Conservation (phyloP, 1,140 invertebrate species). For the Dermatophagoides farinae region DNA sequence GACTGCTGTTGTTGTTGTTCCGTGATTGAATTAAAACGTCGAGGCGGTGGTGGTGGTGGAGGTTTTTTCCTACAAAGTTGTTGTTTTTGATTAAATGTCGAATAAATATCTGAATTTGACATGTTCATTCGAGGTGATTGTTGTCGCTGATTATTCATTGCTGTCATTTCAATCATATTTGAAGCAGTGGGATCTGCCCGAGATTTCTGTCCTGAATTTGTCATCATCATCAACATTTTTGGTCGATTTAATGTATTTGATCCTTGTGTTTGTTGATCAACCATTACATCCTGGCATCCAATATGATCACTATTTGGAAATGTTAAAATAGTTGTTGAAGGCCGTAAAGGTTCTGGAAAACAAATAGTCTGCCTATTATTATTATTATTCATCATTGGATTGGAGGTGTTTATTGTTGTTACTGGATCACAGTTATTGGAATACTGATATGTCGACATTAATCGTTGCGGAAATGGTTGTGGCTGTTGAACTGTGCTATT, state of each 20-base stretch:
- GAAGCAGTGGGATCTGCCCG: constrained; percentile 1
- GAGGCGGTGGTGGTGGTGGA: constrained; percentile 63
- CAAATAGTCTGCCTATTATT: too few species aligned
- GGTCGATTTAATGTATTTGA: constrained; percentile 42
- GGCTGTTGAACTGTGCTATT: background rate
- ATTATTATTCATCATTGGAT: too few species aligned
- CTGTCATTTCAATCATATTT: too few species aligned
- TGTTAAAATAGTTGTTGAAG: too few species aligned
- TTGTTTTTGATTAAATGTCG: constrained; percentile 15
- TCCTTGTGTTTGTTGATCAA: too few species aligned
- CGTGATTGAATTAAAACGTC: constrained; percentile 37
- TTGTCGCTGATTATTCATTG: too few species aligned
- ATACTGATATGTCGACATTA: background rate
- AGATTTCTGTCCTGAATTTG: too few species aligned
- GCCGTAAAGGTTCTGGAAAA: too few species aligned
- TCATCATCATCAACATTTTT: constrained; percentile 6
- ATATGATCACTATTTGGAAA: too few species aligned
- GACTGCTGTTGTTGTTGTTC: background rate
- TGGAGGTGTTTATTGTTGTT: constrained; percentile 22
- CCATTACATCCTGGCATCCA: too few species aligned
- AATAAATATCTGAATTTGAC: background rate
- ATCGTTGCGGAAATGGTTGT: background rate
- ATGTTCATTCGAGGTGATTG: background rate
- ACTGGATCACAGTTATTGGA: background rate
- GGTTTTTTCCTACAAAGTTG: constrained; percentile 32